phyloP scores from a whole-genome alignment of 2,888 invertebrate genomes.

The Pilophorus perplexus region DNA sequence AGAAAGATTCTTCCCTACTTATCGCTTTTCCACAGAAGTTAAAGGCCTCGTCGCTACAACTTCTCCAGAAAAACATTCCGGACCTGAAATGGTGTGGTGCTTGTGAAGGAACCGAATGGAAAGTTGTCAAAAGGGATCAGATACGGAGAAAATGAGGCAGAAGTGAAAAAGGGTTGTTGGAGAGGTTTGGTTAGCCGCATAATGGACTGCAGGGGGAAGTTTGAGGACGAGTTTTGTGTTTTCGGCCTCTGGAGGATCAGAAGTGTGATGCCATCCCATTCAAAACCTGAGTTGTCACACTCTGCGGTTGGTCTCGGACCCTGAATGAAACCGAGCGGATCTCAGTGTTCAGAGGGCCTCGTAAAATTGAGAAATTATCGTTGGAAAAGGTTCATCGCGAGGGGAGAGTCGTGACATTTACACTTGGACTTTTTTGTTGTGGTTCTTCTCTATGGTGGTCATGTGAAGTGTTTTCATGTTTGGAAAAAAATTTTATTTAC shows the following conservation, averaged over 20 bases:
- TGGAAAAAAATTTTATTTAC: no score
- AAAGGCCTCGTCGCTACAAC: no score
- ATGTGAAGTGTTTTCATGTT: no score
- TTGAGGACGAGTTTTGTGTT: not conserved
- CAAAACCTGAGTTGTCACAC: slow-evolving; percentile 8
- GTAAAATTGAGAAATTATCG: slow-evolving; percentile 18
- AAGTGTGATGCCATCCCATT: not conserved
- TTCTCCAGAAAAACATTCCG: no score
- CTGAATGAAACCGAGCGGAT: slow-evolving; percentile 16
- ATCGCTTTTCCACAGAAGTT: no score
- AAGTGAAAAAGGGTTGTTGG: not conserved
- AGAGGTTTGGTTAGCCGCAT: not conserved
- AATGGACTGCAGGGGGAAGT: not conserved
- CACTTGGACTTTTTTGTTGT: no score
- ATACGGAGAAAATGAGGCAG: not conserved
- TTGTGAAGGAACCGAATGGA: no score
- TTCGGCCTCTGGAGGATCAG: not conserved
- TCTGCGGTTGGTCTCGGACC: slow-evolving; percentile 11
- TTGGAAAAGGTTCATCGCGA: no score
- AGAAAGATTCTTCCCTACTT: no score
- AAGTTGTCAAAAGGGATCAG: not conserved
- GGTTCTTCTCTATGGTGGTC: no score
- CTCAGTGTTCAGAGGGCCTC: not conserved
- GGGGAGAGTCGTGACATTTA: no score
- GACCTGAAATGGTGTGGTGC: no score